Percentiles rank a stretch among this genome's conserved stretches.
These are phyloP conservation scores for Cirrhinus molitorella DNA, from an alignment of 2,797 vertebrate genomes.

Conservation along the genomic window DNA sequence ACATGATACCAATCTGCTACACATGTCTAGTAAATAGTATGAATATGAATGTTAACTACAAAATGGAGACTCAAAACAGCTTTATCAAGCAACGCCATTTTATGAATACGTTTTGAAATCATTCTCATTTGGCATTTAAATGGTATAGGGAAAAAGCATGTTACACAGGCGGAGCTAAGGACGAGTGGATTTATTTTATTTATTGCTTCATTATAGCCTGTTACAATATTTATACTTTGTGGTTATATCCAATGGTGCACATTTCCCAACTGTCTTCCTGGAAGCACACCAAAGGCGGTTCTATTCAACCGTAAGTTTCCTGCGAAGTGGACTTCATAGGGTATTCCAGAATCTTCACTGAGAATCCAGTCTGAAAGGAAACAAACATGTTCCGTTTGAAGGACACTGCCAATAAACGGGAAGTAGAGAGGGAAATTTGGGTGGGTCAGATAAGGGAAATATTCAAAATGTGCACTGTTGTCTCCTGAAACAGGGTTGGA, in stretches of 20 bases:
- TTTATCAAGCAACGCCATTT: background rate
- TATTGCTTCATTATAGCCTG: background rate
- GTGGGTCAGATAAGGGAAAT: background rate
- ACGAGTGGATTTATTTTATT: background rate
- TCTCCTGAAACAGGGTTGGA: background rate
- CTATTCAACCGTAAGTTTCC: background rate
- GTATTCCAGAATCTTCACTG: background rate
- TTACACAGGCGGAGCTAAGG: background rate
- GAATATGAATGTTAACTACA: conserved; percentile 8
- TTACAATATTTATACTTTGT: too few species aligned
- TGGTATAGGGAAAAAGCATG: background rate
- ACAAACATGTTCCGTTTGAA: background rate
- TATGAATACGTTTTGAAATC: background rate
- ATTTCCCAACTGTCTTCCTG: background rate
- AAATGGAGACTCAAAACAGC: background rate
- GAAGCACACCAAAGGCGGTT: background rate
- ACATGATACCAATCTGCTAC: background rate
- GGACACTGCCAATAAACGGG: background rate
- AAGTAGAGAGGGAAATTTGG: background rate
- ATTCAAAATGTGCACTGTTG: background rate
- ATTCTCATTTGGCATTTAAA: conserved; percentile 1
- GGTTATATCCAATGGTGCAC: background rate
- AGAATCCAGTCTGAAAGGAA: background rate
- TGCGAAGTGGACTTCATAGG: background rate
- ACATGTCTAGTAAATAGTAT: too few species aligned